Evolutionary conservation across 1,140 invertebrate species (phyloP).

Genomic region (Luehdorfia chinensis): DNA sequence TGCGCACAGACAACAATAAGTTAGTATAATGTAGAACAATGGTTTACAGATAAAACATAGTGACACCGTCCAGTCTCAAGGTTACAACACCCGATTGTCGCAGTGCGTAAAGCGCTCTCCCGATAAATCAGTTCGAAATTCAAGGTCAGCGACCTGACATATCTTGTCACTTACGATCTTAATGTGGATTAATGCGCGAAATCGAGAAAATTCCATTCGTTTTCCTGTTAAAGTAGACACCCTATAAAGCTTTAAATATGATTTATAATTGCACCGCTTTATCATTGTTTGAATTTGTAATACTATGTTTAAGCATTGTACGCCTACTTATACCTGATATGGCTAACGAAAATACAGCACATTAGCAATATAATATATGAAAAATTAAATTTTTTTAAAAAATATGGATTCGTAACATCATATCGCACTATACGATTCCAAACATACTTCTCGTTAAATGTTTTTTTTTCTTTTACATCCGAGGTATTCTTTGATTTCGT

Average conservation of each 20-base stretch:
- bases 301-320: slow-evolving; percentile 1
- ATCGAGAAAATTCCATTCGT: slow-evolving; percentile 8
- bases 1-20: slow-evolving; percentile 2
- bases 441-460: too few relatives aligned
- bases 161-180: slow-evolving; percentile 3
- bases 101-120: slow-evolving; percentile 43
- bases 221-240: neutral
- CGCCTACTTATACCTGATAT: slow-evolving; percentile 2
- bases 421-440: too few relatives aligned
- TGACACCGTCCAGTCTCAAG: slow-evolving; percentile 23
- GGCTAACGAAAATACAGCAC: too few relatives aligned
- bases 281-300: slow-evolving; percentile 6
- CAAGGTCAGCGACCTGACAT: slow-evolving; percentile 20
- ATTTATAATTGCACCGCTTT: neutral
- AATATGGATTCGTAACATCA: too few relatives aligned
- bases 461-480: too few relatives aligned
- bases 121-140: slow-evolving; percentile 43
- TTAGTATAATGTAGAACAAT: slow-evolving; percentile 5
- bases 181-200: slow-evolving; percentile 5
- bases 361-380: too few relatives aligned
- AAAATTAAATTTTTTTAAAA: too few relatives aligned
- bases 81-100: slow-evolving; percentile 36
- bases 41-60: slow-evolving; percentile 19
- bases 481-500: too few relatives aligned
- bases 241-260: slow-evolving; percentile 34